Percentiles rank a stretch among this genome's conserved stretches.
phyloP scores from a whole-genome alignment of 2,888 invertebrate species.

The Polia nebulosa region DNA sequence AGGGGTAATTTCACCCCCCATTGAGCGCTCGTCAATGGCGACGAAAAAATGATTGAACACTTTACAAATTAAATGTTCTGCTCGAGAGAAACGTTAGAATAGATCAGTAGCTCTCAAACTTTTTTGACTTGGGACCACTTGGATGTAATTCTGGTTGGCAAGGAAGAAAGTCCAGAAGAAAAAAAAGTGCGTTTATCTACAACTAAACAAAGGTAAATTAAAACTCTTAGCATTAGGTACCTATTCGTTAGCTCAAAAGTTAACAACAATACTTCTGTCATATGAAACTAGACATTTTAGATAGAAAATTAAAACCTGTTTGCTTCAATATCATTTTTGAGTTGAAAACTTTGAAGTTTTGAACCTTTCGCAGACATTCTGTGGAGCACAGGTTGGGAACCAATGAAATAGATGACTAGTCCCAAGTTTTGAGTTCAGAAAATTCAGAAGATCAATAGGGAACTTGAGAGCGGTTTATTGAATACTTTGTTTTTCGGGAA shows the following conservation, averaged over 20 bases:
- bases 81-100: constrained; percentile 35
- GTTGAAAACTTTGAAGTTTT: not conserved
- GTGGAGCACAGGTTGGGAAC: not conserved
- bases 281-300: too few species aligned
- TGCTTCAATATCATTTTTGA: too few species aligned
- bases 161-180: not conserved
- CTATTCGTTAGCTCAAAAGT: too few species aligned
- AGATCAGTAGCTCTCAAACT: constrained; percentile 25
- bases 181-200: not conserved
- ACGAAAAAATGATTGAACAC: constrained; percentile 68
- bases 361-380: not conserved
- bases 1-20: constrained; percentile 68
- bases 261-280: too few species aligned
- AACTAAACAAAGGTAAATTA: too few species aligned
- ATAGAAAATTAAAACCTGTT: too few species aligned
- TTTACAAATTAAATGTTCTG: constrained; percentile 64
- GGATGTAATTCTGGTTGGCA: not conserved
- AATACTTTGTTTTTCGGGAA: constrained; percentile 42
- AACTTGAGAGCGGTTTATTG: constrained; percentile 40
- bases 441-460: constrained; percentile 34
- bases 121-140: not conserved
- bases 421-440: constrained; percentile 24
- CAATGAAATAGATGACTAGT: constrained; percentile 1
- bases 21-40: constrained; percentile 63
- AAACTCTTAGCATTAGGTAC: not conserved